Evolutionary conservation across 2,113 vertebrate species (phyloP), one percentile per base, ranked within the genome.

Genomic region (Sylvia atricapilla): DNA sequence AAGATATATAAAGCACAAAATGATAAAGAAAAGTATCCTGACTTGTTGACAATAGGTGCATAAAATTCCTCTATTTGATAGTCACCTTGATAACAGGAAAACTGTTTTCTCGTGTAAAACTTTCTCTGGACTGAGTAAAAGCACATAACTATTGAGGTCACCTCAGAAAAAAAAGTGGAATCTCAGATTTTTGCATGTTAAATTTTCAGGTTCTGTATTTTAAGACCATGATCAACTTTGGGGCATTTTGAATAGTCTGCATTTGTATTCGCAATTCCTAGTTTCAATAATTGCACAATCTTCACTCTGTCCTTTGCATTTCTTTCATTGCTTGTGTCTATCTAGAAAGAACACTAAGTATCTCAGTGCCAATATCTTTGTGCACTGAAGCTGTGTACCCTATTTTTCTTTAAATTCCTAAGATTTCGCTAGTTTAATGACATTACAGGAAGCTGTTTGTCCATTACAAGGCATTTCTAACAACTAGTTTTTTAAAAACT

Each of bases 181-280:
- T 24, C 24, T 83, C 49, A 64, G 10, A 50, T 50, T 67, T 68
- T 87, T 93, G 60, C 35, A 28, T 17, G 7, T 63, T 95, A 86
- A 64, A 80, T 56, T 83, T 89, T 30, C 50, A 92, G 37, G 28
- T 33, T 69, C 84, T 77, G 67, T 89, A 93, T 68, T 91, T 73
- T 30, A 63, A 60, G 39, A 35, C 20, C 52, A 59, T 94, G 74
- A 92, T 94, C 70, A 94, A 73, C 50, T 83, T 74, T 83, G 44
- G 89, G 43, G 41, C 15, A 78, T 67, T 85, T 81, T 83, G 53
- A 93, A 87, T 55, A 87, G 73, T 60, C 70, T 70, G 24, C 2
- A 31, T 96, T 90, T 95, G 60, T 84, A 87, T 90, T 95, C 97
- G 33, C 15, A 73, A 19, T 92, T 96, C 55, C 28, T 53, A 14